Evolutionary conservation across 2,888 invertebrate species (phyloP).

Genomic region (Phragmatobia fuliginosa): DNA sequence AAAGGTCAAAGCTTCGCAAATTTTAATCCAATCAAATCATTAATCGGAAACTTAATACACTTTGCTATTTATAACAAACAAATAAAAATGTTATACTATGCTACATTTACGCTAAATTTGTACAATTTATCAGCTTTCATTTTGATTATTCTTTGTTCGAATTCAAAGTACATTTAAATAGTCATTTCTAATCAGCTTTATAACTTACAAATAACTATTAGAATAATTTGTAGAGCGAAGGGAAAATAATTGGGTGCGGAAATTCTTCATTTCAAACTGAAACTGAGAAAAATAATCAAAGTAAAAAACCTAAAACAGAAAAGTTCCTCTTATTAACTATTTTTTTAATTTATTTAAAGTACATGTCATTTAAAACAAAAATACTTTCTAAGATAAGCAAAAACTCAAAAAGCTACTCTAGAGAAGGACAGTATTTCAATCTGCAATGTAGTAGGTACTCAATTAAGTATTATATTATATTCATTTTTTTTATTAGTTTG

Average conservation of each 20-base stretch:
- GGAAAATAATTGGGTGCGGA: background rate
- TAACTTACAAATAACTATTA: background rate
- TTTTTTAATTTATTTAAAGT: no score
- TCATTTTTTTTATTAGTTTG: no score
- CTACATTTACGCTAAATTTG: background rate
- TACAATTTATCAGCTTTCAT: background rate
- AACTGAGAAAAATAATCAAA: background rate
- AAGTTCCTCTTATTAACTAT: no score
- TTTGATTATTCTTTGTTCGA: background rate
- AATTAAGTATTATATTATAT: no score
- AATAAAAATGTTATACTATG: background rate
- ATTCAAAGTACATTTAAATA: background rate
- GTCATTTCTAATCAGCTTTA: background rate
- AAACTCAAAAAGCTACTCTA: background rate
- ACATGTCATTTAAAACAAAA: no score
- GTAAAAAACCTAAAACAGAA: background rate
- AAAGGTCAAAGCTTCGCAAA: background rate
- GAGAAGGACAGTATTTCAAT: background rate
- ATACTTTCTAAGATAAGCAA: no score
- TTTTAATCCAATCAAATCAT: background rate
- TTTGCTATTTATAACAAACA: background rate
- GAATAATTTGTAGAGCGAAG: background rate
- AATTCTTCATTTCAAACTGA: background rate
- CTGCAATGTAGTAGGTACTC: background rate
- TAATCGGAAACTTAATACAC: background rate